Evolutionary conservation across 2,888 invertebrate species (phyloP).

Genomic region (Brassicogethes aeneus): DNA sequence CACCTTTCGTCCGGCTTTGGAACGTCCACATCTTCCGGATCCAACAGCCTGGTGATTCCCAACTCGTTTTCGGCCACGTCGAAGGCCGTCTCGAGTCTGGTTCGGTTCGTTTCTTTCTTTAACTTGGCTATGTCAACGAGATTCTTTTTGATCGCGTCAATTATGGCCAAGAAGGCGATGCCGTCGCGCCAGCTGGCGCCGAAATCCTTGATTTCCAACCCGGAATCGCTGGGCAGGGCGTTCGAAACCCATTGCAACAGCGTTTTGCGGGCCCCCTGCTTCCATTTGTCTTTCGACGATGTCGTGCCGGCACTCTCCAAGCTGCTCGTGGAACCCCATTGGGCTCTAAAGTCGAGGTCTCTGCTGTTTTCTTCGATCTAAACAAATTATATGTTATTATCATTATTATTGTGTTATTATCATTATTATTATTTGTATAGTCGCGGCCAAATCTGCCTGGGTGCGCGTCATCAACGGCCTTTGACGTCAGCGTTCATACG

Average conservation of each 20-base stretch:
- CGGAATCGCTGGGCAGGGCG: slow-evolving; percentile 79
- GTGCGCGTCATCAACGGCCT: too few relatives aligned
- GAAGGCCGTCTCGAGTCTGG: slow-evolving; percentile 86
- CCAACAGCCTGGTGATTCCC: slow-evolving; percentile 84
- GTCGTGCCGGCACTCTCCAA: slow-evolving; percentile 74
- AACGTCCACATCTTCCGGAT: slow-evolving; percentile 94
- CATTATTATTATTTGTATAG: too few relatives aligned
- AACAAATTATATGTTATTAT: not conserved
- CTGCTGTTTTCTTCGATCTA: slow-evolving; percentile 94
- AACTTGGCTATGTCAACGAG: slow-evolving; percentile 81
- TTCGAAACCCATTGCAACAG: slow-evolving; percentile 91
- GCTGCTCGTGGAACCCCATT: slow-evolving; percentile 73
- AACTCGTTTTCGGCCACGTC: slow-evolving; percentile 84
- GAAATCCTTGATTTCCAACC: slow-evolving; percentile 86
- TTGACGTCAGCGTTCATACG: too few relatives aligned
- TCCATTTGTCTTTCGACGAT: slow-evolving; percentile 67
- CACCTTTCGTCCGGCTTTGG: slow-evolving; percentile 94
- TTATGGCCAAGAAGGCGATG: slow-evolving; percentile 88
- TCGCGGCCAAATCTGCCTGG: too few relatives aligned
- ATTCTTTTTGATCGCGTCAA: slow-evolving; percentile 90
- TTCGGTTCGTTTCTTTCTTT: slow-evolving; percentile 66
- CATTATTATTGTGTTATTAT: too few relatives aligned
- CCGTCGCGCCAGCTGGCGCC: slow-evolving; percentile 96
- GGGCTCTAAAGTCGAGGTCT: slow-evolving; percentile 76
- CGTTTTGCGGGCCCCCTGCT: slow-evolving; percentile 84